Conservation (phyloP, 2,113 vertebrate genomes). For the Pedetes capensis region DNA sequence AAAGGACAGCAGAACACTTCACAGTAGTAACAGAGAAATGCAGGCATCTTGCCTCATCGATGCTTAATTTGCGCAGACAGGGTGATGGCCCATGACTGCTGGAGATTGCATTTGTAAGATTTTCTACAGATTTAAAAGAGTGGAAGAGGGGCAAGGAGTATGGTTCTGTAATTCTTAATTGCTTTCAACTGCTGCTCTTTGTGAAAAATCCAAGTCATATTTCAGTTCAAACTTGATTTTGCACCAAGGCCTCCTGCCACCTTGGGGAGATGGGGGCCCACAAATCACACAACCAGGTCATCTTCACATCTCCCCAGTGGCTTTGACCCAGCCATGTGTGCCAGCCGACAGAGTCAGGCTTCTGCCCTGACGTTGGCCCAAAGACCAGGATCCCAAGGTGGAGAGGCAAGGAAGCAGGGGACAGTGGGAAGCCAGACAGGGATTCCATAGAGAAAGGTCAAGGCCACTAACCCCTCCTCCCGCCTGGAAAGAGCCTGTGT, state of each 20-base stretch:
- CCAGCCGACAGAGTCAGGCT: not conserved
- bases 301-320: not conserved
- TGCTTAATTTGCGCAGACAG: conserved; percentile 75
- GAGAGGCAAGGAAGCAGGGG: not conserved
- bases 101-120: conserved; percentile 81
- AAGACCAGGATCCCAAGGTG: not conserved
- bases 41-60: conserved; percentile 69
- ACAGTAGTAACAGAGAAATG: conserved; percentile 76
- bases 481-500: too few species aligned
- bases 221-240: not conserved
- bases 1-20: conserved; percentile 81
- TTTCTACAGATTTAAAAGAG: conserved; percentile 74
- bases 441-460: not conserved
- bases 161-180: not conserved
- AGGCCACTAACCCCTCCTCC: not conserved
- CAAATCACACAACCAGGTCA: not conserved
- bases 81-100: conserved; percentile 81
- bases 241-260: not conserved
- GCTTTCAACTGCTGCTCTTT: not conserved
- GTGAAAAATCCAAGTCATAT: not conserved
- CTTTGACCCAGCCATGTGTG: not conserved
- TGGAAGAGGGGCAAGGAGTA: not conserved
- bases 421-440: not conserved
- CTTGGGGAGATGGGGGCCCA: not conserved
- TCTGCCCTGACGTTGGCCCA: not conserved